Evolutionary conservation across 2,888 invertebrate species (phyloP), one percentile per base, ranked within the genome.

Genomic region (Eristalis arbustorum): DNA sequence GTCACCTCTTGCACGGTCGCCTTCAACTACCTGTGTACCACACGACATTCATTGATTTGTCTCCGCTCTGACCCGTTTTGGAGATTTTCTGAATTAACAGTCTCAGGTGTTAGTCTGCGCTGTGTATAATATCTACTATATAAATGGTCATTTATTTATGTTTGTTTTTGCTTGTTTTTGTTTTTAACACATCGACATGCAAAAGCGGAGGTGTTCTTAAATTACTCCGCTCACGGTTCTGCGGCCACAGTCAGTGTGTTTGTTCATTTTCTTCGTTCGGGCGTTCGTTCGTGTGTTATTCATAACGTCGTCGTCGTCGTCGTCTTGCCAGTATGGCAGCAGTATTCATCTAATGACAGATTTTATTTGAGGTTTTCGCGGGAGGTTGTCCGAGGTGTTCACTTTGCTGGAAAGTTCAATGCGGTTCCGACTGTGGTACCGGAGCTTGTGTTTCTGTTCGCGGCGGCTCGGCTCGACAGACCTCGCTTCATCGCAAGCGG

Each of bases 391-490:
- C 57, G 64, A 75, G 72, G 74, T 74, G 83, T 75, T 75, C 64
- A 62, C 62, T 90, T 90, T 89, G 89, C 89, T 89, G 90, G 90
- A 91, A 89, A 88, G 88, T 89, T 89, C 85, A 89, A 88, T 88
- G 80, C 64, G 79, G 84, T 84, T 74, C 79, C 79, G 73, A 80
- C 88, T 66, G 84, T 62, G 76, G 68, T 76, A 68, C 76, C 68
- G 72, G 37, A 85, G 81, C 76, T 77, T 73, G 80, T 76, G 56
- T 74, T 68, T 77, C 68, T 76, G 64, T 22, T 69, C 40, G 61
- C 56, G 64, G 34, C 66, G 64, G 34, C 66, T 61, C 23, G 63
- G 37, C 23, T 64, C 49, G 49, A 10, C 49, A 49, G 18, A 49
- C 49, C 18, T 49, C 18, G 49, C n/a, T 49, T 18, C 34, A 11